Base-by-base conservation (phyloP, 1,140 invertebrate genomes). In the Capitella teleta region DNA sequence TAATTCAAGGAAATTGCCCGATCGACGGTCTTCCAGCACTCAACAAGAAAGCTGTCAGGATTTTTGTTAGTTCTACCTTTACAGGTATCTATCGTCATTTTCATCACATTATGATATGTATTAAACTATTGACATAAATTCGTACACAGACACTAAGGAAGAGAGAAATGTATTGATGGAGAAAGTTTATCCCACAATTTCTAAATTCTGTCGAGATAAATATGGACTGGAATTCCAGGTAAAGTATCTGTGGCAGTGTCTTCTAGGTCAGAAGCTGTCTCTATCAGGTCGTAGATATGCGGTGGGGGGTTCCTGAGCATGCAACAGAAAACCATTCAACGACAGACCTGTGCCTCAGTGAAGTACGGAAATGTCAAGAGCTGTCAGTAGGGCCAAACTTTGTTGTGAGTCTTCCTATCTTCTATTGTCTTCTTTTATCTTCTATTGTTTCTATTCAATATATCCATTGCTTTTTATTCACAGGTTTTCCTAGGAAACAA, bases 161-260 rank as follows among this genome's bases (percentile, higher is more conserved):
- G 38, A 41, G 38, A 6, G 38, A 6, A 41, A 41, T 41, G 38
- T 21, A 10, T 41, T 41, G 6, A 41, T 41, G 38, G 10, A 41
- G 18, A 10, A 41, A 8, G 38, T 41, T 8, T 41, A 41, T 19
- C 38, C 38, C 8, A 6, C 8, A 8, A 12, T 41, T 6, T 12
- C 6, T 8, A 21, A 41, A 21, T 8, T 41, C 6, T 41, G 38
- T 21, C 10, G 38, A 21, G 38, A 41, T 16, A 19, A 41, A 21
- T 21, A 41, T 41, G 38, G 38, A 21, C 18, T 41, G 10, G 38
- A 41, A 19, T 41, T 41, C 21, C 38, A 41, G 38, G 38, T 41
- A n/a, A 8, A 41, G 38, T 41, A 32, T 32, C 8, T 8, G 8
- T 32, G n/a, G n/a, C 8, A 10, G 30, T 32, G n/a, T 32, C 8